Evolutionary conservation across 1,140 invertebrate genomes (phyloP).

Genomic region (Drosophila kurseongensis): DNA sequence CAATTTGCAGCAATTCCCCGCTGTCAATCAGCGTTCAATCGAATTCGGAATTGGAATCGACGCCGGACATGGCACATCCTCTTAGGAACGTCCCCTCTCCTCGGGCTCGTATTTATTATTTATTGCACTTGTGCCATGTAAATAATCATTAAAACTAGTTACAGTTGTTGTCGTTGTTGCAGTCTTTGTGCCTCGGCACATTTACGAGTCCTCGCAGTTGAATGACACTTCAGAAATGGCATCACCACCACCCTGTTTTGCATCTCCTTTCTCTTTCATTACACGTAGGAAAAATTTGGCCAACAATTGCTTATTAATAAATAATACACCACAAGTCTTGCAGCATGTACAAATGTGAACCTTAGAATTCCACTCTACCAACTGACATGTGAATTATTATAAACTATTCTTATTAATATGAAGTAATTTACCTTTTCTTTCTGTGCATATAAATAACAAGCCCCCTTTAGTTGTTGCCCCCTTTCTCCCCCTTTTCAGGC

Average conservation of each 20-base stretch:
- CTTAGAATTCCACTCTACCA: too few relatives aligned
- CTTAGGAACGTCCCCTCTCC: not conserved
- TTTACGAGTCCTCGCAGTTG: slow-evolving; percentile 58
- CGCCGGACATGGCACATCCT: slow-evolving; percentile 28
- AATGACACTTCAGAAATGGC: slow-evolving; percentile 54
- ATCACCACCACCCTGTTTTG: not conserved
- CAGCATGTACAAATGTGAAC: too few relatives aligned
- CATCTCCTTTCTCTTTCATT: not conserved
- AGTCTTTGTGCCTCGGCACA: slow-evolving; percentile 42
- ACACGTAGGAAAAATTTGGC: not conserved
- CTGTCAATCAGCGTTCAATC: slow-evolving; percentile 39
- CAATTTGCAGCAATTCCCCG: slow-evolving; percentile 39
- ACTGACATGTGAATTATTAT: too few relatives aligned
- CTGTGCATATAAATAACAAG: not conserved
- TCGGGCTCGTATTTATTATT: slow-evolving; percentile 64
- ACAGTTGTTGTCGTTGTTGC: slow-evolving; percentile 14
- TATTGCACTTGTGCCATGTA: slow-evolving; percentile 68
- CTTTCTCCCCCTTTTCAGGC: slow-evolving; percentile 4
- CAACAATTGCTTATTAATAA: not conserved
- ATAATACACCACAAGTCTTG: too few relatives aligned
- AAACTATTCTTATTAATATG: too few relatives aligned
- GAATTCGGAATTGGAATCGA: slow-evolving; percentile 35
- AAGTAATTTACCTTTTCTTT: not conserved
- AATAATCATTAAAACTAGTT: slow-evolving; percentile 78
- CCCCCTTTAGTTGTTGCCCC: not conserved